Base-by-base conservation (phyloP, 2,888 invertebrate genomes). In the Xanthostigma xanthostigma region DNA sequence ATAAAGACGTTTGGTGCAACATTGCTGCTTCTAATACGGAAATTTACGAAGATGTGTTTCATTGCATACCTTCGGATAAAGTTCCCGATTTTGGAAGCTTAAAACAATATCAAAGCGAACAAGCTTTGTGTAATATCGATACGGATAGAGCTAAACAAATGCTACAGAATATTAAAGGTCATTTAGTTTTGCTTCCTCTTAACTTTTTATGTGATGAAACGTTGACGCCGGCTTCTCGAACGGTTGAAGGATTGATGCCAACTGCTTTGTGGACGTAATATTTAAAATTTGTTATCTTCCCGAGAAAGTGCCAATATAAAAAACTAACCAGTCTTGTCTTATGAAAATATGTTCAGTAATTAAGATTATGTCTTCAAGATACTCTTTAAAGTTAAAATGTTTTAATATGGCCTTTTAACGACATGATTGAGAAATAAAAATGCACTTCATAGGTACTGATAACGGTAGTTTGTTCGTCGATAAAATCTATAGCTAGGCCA, bases 171-270 rank as follows among this genome's bases (percentile, higher is more conserved):
- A 81, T 93, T 55, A 75, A 77, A 78, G 96, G 95, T 1, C 78
- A 84, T 64, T 63, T 97, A 49, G 97, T 97, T 1, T 78, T 90
- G 56, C 71, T 95, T 63, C 96, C 97, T 1, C 67, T 93, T 46
- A 75, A 87, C 51, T 97, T 97, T 69, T 76, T 97, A n/a, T 77
- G 78, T 59, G 79, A 86, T 55, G 94, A 95, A 69, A 78, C 78
- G 41, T 71, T 95, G 41, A 87, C 86, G 13, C 95, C 95, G 8
- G 79, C 82, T 46, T 78, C 81, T 39, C 79, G 79, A 12, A 84
- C 89, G 14, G 89, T 89, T 64, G 95, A 96, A 65, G 90, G 90
- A 44, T 81, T 96, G 60, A 81, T 95, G 78, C 96, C 96, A 3
- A 88, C 87, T 35, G 75, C 87, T 2, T 71, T 96, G 14, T 97